Percentiles rank a stretch among this genome's conserved stretches.
Conservation (phyloP, 2,113 vertebrate species). For the Probosciger aterrimus region DNA sequence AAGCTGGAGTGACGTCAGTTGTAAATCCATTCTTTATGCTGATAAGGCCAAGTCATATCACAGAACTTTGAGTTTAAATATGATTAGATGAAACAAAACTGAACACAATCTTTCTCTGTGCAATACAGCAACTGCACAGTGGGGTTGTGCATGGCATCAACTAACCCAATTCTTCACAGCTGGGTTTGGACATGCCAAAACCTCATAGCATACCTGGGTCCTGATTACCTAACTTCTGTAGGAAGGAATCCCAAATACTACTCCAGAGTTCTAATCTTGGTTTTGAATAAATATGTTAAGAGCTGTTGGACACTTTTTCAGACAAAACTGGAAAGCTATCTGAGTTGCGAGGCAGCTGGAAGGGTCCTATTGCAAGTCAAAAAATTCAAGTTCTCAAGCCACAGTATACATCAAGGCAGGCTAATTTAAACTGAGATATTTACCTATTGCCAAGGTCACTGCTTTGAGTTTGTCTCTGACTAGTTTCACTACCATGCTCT, state of each 20-base stretch:
- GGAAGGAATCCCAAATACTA: neutral
- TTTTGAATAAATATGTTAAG: neutral
- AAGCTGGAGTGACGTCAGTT: neutral
- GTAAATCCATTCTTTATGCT: neutral
- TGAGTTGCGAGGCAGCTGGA: neutral
- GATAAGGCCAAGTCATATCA: neutral
- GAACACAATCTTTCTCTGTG: neutral
- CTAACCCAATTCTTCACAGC: neutral
- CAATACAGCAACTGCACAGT: neutral
- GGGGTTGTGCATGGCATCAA: neutral
- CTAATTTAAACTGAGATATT: conserved; percentile 5
- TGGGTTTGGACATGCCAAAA: neutral
- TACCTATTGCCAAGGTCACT: conserved; percentile 97
- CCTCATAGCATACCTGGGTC: neutral
- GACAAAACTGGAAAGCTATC: neutral
- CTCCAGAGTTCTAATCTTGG: neutral
- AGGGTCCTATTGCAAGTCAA: neutral
- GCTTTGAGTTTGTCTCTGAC: conserved; percentile 95
- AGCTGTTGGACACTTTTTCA: neutral
- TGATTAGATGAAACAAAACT: neutral
- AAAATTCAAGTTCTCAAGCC: neutral
- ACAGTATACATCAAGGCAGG: neutral
- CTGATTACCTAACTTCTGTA: neutral
- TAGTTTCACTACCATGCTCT: conserved; percentile 97
- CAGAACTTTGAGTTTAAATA: neutral